These are phyloP conservation scores for Phrynocephalus versicolor DNA, from an alignment of 2,113 vertebrate genomes.

Conservation along the genomic window DNA sequence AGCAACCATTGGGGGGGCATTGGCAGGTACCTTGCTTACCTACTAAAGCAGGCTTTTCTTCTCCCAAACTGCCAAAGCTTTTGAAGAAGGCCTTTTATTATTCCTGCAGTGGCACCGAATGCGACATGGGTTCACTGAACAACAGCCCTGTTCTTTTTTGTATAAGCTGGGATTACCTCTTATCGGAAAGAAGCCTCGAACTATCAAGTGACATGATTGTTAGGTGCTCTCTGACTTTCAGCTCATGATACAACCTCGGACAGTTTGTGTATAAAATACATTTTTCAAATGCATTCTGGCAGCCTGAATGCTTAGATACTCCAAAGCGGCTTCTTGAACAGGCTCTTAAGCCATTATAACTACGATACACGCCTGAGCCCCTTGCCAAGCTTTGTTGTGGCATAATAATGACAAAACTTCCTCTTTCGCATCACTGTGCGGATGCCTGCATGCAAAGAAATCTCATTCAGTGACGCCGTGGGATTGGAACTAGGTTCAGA, in stretches of 20 bases:
- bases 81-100: conserved; percentile 19
- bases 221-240: conserved; percentile 28
- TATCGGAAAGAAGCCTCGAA: conserved; percentile 13
- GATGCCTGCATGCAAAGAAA: conserved; percentile 8
- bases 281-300: not conserved
- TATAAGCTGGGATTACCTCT: not conserved
- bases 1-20: not conserved
- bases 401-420: conserved; percentile 9
- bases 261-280: conserved; percentile 12
- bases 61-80: conserved; percentile 29
- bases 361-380: not conserved
- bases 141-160: conserved; percentile 4
- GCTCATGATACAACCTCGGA: conserved; percentile 4
- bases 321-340: not conserved
- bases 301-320: not conserved
- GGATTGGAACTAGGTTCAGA: not conserved
- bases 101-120: conserved; percentile 17
- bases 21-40: not conserved
- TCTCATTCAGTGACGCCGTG: not conserved
- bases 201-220: conserved; percentile 4
- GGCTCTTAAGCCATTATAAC: not conserved
- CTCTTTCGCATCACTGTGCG: not conserved
- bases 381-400: not conserved
- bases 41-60: conserved; percentile 24
- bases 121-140: conserved; percentile 6